Evolutionary conservation across 2,888 invertebrate species (phyloP), one percentile per base, ranked within the genome.

Genomic region (Heliconius cydno): DNA sequence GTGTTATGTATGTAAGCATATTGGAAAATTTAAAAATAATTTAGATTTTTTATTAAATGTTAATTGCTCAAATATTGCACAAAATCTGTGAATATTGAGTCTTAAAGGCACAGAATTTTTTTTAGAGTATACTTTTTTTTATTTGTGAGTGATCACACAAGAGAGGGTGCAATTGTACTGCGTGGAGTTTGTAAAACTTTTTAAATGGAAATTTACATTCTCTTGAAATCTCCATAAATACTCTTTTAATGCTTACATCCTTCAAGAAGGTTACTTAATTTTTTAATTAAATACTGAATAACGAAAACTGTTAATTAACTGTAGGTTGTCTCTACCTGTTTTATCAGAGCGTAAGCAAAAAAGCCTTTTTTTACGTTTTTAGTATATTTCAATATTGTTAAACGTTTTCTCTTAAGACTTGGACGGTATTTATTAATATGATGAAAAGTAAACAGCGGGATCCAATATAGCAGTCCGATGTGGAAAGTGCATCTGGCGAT

Each of bases 391-490:
- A 52, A 30, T 30, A 72, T 7, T 6, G 7, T 1, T n/a, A 72
- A 30, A 28, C 34, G 57, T 25, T 34, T 19, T 60, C 15, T 34
- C 60, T 19, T 57, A 60, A 38, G 4, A 57, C n/a, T 60, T 25
- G n/a, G 15, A 60, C 60, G 30, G 12, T 34, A 38, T 4, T 73
- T 60, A 60, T 73, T 73, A 73, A 73, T 73, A 73, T 73, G 73
- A 73, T 73, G 73, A 73, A 73, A 73, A 38, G 73, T 60, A 73
- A 73, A 73, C 73, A 73, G n/a, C 52, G 60, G 73, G 60, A 73
- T 73, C 10, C 60, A 73, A 57, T 72, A 52, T 30, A 57, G 57
- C 30, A 60, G 60, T 25, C 34, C 60, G 3, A n/a, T 15, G 60
- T 34, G 38, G 30, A 73, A 57, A 60, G n/a, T 73, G 73, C 73